Base-by-base conservation (phyloP, 2,888 invertebrate species). In the Hydriomena furcata region DNA sequence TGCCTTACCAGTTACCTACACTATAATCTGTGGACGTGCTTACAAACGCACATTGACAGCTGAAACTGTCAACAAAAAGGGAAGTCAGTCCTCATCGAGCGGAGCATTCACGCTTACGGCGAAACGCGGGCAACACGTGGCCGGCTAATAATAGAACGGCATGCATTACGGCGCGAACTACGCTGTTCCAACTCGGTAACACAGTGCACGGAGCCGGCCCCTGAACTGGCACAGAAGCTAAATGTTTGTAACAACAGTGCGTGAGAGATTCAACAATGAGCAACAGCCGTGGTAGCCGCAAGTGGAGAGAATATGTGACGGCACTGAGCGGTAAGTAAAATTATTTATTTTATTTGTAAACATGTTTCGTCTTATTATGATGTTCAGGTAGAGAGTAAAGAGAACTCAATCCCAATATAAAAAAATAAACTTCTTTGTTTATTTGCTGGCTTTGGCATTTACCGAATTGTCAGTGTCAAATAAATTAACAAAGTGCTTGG, bases 291-390 rank as follows among this genome's bases (percentile, higher is more conserved):
- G 76, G 73, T 79, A 76, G 74, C 66, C 81, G 72, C 72, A 87
- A 86, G 65, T 89, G 88, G 88, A 86, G 89, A 67, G 89, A 90
- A 76, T 90, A 89, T 76, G 79, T 82, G 63, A 79, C 88, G 47
- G 89, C 89, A 60, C 80, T 90, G 76, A 89, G 89, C 75, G 89
- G 89, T 90, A 70, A 74, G 89, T 86, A 62, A 56, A 63, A 65
- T 68, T 61, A 59, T 65, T 62, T 61, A 34, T 35, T 51, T 42
- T 32, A 35, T 52, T 52, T 45, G 56, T 57, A 62, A 54, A 60
- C 8, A 17, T 13, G n/a, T 21, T 32, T 17, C 23, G 17, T 17
- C 17, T 17, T 3, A 3, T 17, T 17, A 17, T 4, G 17, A 17
- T 17, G 17, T 17, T 2, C 17, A 17, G 17, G 17, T 17, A 3